These are phyloP conservation scores for Amyelois transitella DNA, from an alignment of 1,140 invertebrate genomes.

Conservation along the genomic window DNA sequence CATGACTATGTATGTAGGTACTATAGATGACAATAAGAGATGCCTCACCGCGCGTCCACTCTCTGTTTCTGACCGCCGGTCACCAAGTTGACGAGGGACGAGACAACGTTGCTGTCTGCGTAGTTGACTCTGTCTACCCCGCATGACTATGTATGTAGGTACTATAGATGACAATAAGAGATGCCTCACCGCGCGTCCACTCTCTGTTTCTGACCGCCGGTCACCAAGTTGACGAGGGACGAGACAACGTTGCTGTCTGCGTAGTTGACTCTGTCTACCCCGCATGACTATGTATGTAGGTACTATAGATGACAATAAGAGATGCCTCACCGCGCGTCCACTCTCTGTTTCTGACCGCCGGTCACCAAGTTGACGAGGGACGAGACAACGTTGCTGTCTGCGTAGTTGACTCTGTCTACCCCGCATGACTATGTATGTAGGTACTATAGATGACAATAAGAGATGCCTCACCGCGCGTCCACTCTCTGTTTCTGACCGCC, in stretches of 20 bases:
- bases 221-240: constrained; percentile 88
- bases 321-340: constrained; percentile 53
- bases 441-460: no score
- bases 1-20: no score
- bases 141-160: no score
- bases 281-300: no score
- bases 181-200: constrained; percentile 54
- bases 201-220: constrained; percentile 58
- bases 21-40: no score
- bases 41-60: constrained; percentile 50
- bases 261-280: constrained; percentile 94
- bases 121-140: constrained; percentile 95
- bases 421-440: no score
- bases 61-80: constrained; percentile 69
- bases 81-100: constrained; percentile 89
- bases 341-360: constrained; percentile 44
- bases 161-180: no score
- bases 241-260: constrained; percentile 85
- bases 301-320: no score
- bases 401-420: constrained; percentile 92
- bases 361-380: constrained; percentile 90
- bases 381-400: constrained; percentile 84
- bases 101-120: constrained; percentile 83
- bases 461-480: constrained; percentile 51
- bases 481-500: constrained; percentile 48